These are phyloP conservation scores for Teleopsis dalmanni DNA, from an alignment of 1,140 invertebrate species.

Conservation along the genomic window DNA sequence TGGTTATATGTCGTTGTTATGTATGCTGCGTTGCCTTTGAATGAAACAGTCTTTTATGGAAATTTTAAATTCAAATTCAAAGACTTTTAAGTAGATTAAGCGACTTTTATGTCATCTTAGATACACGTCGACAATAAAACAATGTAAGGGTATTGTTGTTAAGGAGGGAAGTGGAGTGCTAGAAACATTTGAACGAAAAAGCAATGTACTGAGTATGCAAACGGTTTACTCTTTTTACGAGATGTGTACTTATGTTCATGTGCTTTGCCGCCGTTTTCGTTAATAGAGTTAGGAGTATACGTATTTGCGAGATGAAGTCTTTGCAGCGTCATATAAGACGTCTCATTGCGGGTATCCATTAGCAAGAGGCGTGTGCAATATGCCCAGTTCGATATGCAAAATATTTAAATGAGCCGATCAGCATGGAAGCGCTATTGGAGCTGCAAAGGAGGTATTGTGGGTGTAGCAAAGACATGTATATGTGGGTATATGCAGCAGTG, in stretches of 20 bases:
- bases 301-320: neutral
- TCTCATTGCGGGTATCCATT: neutral
- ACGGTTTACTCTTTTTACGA: too few relatives aligned
- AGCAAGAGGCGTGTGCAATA: constrained; percentile 9
- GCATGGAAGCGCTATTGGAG: too few relatives aligned
- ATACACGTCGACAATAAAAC: neutral
- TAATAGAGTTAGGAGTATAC: too few relatives aligned
- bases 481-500: too few relatives aligned
- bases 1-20: too few relatives aligned
- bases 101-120: constrained; percentile 8
- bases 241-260: too few relatives aligned
- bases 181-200: neutral
- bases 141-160: neutral
- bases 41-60: too few relatives aligned
- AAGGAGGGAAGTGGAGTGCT: neutral
- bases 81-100: constrained; percentile 12
- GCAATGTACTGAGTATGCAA: too few relatives aligned
- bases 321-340: neutral
- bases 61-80: constrained; percentile 4
- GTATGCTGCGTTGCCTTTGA: too few relatives aligned
- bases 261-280: too few relatives aligned
- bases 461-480: too few relatives aligned
- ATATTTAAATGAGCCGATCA: constrained; percentile 5
- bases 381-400: constrained; percentile 9
- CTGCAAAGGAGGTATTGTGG: constrained; percentile 2